Evolutionary conservation across 30 jellyfish, hydroid and myxozoan genomes (phyloP).

Genomic region (Phacellophora camtschatica): DNA sequence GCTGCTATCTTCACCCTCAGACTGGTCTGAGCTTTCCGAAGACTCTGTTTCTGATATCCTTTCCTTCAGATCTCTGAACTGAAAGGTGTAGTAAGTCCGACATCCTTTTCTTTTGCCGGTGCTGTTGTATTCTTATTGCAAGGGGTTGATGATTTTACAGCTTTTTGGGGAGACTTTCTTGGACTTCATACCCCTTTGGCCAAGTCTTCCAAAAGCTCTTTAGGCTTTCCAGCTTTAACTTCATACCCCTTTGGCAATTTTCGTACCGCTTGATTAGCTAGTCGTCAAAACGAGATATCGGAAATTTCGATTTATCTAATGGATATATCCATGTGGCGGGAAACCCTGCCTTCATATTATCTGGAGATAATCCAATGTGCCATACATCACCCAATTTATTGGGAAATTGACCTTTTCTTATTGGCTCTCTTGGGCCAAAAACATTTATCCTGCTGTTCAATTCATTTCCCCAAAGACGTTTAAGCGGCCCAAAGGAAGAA

Average conservation of each 20-base stretch:
- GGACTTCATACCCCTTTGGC: constrained; percentile 1
- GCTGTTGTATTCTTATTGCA: too few relatives aligned
- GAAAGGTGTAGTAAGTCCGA: too few relatives aligned
- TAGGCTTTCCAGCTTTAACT: constrained; percentile 46
- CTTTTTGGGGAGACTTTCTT: constrained; percentile 21
- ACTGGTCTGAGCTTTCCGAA: too few relatives aligned
- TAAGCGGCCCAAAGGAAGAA: constrained; percentile 27
- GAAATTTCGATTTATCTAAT: constrained; percentile 16
- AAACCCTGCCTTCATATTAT: constrained; percentile 37
- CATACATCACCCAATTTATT: constrained; percentile 21
- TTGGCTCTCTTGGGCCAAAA: constrained; percentile 35
- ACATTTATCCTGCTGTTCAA: not conserved
- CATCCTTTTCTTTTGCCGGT: too few relatives aligned
- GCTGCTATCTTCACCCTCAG: not conserved
- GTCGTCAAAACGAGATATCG: not conserved
- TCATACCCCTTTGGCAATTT: too few relatives aligned
- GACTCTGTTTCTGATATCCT: too few relatives aligned
- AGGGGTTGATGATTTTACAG: too few relatives aligned
- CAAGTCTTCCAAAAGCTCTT: not conserved
- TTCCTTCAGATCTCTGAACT: too few relatives aligned
- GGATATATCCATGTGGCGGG: constrained; percentile 29
- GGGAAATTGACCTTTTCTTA: constrained; percentile 34
- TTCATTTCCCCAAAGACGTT: not conserved
- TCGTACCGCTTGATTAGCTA: not conserved
- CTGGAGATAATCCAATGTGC: constrained; percentile 32